Conservation (phyloP, 2,888 invertebrate species). For the Pharmacophagus antenor region DNA sequence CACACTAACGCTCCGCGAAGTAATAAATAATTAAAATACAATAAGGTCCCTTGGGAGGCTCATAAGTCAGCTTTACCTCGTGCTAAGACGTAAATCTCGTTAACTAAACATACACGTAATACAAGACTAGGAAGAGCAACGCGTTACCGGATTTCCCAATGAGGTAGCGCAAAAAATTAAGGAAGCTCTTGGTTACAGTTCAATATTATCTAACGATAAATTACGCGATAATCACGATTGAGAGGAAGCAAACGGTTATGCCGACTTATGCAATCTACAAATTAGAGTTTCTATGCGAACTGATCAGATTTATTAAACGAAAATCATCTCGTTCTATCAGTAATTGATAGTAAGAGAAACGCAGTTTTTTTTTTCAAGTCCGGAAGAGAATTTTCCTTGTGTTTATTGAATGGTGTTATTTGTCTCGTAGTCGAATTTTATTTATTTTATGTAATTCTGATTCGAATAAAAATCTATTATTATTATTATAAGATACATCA, state of each 20-base stretch:
- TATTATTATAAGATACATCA: too few species aligned
- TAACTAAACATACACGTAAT: not conserved
- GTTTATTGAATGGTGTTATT: too few species aligned
- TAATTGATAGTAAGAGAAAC: too few species aligned
- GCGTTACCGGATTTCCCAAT: conserved; percentile 25
- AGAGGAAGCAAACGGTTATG: conserved; percentile 8
- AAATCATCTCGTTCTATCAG: not conserved
- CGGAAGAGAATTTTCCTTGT: too few species aligned
- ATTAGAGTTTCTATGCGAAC: not conserved
- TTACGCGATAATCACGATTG: conserved; percentile 11
- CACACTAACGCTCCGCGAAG: too few species aligned
- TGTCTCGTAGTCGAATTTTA: too few species aligned
- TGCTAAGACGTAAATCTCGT: not conserved
- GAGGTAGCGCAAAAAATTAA: conserved; percentile 10
- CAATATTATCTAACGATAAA: conserved; percentile 19
- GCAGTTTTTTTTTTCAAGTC: too few species aligned
- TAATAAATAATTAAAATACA: too few species aligned
- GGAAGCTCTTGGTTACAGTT: conserved; percentile 6
- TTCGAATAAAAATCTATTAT: too few species aligned
- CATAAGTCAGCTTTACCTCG: too few species aligned
- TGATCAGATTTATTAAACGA: not conserved
- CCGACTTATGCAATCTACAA: not conserved
- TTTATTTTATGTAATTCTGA: too few species aligned
- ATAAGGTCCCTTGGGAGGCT: too few species aligned
- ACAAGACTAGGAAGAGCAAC: conserved; percentile 2